phyloP scores from a whole-genome alignment of 2,888 invertebrate species.

The Cremastobaeus sp. region DNA sequence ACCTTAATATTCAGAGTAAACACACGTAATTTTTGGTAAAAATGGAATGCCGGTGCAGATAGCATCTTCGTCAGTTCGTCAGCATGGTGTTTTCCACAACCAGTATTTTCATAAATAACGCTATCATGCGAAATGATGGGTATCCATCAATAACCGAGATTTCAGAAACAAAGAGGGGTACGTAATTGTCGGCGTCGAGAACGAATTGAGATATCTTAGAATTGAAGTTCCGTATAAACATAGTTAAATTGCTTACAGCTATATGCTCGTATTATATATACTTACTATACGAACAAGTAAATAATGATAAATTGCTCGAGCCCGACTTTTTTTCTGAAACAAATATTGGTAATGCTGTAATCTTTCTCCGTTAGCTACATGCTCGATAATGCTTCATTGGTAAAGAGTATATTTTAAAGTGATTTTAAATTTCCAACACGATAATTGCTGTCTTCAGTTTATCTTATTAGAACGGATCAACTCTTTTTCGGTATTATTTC shows the following conservation, averaged over 20 bases:
- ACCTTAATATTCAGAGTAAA: slow-evolving; percentile 48
- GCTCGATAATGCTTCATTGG: slow-evolving; percentile 19
- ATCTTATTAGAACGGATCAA: too few species aligned
- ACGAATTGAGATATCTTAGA: slow-evolving; percentile 53
- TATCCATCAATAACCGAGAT: slow-evolving; percentile 58
- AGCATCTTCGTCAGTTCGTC: slow-evolving; percentile 40
- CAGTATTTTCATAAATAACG: slow-evolving; percentile 61
- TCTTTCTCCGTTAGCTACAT: slow-evolving; percentile 38
- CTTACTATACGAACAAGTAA: slow-evolving; percentile 51
- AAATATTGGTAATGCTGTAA: slow-evolving; percentile 27
- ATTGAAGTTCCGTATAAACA: slow-evolving; percentile 54
- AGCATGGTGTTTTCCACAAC: slow-evolving; percentile 36
- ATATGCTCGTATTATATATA: slow-evolving; percentile 43
- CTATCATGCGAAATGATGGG: slow-evolving; percentile 49
- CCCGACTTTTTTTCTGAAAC: slow-evolving; percentile 33
- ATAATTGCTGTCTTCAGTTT: background rate
- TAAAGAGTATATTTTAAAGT: slow-evolving; percentile 28
- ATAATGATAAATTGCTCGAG: slow-evolving; percentile 47
- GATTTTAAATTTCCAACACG: slow-evolving; percentile 19
- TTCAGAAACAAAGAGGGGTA: slow-evolving; percentile 59
- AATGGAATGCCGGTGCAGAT: slow-evolving; percentile 35
- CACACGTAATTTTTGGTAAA: slow-evolving; percentile 42
- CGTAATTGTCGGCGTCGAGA: slow-evolving; percentile 46
- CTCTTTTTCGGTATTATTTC: too few species aligned
- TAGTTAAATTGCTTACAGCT: slow-evolving; percentile 39